phyloP scores from a whole-genome alignment of 2,113 vertebrate genomes.

The Microtus montanus region DNA sequence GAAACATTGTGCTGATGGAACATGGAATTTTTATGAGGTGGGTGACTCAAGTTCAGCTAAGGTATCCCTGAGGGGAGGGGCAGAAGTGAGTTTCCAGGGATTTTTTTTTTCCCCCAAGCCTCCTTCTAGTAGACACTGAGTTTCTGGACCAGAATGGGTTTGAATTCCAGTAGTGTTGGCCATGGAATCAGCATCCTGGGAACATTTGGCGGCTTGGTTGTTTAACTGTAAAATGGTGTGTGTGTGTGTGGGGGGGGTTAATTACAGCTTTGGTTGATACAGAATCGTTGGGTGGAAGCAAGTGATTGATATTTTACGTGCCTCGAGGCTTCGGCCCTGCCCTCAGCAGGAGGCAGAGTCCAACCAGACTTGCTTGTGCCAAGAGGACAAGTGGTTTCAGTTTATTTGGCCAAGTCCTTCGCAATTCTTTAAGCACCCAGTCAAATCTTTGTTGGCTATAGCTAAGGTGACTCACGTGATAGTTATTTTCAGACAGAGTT shows the following conservation, averaged over 20 bases:
- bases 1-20: conserved; percentile 93
- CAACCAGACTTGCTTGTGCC: not conserved
- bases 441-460: conserved; percentile 62
- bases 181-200: not conserved
- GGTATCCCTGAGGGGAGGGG: conserved; percentile 87
- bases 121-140: conserved; percentile 36
- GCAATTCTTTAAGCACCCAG: conserved; percentile 42
- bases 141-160: not conserved
- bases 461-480: conserved; percentile 43
- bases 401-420: conserved; percentile 45
- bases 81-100: conserved; percentile 86
- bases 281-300: conserved; percentile 11
- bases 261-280: not conserved
- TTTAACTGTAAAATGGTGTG: not conserved
- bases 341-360: not conserved
- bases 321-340: not conserved
- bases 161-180: not conserved
- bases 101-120: conserved; percentile 61
- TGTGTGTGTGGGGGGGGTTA: accelerated
- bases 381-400: conserved; percentile 52
- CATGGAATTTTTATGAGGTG: conserved; percentile 97
- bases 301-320: not conserved
- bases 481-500: conserved; percentile 62
- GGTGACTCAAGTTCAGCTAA: conserved; percentile 89
- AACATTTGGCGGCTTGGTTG: not conserved